phyloP scores from a whole-genome alignment of 1,140 invertebrate genomes.

The Bemisia tabaci region DNA sequence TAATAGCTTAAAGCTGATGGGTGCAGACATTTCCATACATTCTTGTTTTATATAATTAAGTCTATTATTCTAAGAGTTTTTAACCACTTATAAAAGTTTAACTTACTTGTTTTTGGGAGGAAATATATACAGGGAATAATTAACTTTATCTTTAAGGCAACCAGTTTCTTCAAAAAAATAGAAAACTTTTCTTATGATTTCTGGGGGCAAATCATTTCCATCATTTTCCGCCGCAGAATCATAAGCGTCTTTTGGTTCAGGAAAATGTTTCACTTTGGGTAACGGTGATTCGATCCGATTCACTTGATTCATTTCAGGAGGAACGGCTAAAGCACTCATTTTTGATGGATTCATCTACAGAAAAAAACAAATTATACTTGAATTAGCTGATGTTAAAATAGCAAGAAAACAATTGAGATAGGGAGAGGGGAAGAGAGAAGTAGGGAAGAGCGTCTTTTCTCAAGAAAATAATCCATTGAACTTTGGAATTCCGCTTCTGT shows the following conservation, averaged over 20 bases:
- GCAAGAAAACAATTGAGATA: no score
- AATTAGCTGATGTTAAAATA: no score
- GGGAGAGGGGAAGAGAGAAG: no score
- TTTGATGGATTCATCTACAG: neutral
- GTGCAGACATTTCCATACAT: no score
- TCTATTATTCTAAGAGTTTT: no score
- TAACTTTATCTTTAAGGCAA: conserved; percentile 70
- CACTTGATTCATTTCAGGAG: neutral
- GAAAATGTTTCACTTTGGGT: neutral
- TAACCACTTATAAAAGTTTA: no score
- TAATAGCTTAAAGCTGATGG: no score
- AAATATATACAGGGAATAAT: conserved; percentile 80
- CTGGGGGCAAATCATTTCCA: neutral
- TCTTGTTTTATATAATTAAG: no score
- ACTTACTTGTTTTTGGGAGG: conserved; percentile 62
- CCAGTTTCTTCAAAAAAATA: conserved; percentile 56
- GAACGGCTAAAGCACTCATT: neutral
- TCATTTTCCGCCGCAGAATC: neutral
- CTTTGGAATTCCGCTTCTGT: no score
- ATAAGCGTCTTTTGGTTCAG: neutral
- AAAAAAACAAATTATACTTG: no score
- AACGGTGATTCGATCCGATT: neutral
- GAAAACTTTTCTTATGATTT: conserved; percentile 35
- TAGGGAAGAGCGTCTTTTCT: no score
- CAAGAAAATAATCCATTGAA: no score